A percentile compares a stretch with the other conserved stretches of the same genome.
Conservation (phyloP, 2,888 invertebrate genomes). For the Baccha elongata region DNA sequence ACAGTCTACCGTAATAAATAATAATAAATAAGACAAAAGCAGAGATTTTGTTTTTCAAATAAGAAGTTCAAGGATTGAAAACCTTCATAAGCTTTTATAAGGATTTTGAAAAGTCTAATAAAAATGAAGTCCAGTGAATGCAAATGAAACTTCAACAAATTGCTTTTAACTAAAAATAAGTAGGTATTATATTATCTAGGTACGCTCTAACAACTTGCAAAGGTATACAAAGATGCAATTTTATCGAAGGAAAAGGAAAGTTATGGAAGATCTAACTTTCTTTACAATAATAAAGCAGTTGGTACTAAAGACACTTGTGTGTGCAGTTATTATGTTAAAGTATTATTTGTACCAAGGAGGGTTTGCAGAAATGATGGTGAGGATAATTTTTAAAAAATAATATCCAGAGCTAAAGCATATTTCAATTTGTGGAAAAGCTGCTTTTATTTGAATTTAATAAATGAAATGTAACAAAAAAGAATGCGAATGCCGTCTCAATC, state of each 20-base stretch:
- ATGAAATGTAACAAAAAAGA: no score
- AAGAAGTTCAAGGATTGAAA: neutral
- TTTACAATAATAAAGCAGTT: neutral
- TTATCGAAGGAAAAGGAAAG: neutral
- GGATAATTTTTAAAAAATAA: no score
- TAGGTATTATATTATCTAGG: no score
- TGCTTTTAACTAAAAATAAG: neutral
- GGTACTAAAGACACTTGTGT: neutral
- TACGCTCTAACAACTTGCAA: neutral
- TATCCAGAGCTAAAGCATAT: no score
- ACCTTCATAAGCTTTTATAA: neutral
- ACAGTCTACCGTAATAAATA: neutral
- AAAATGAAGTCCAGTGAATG: neutral
- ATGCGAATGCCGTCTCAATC: no score
- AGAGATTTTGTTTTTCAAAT: neutral
- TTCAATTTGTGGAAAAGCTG: no score
- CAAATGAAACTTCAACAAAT: neutral
- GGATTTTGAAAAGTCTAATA: neutral
- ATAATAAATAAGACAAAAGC: neutral
- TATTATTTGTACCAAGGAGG: neutral
- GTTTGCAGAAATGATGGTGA: neutral
- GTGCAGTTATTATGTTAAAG: neutral
- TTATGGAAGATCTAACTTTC: neutral
- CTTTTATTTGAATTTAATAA: no score
- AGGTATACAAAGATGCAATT: neutral